Base-by-base conservation (phyloP, 2,888 invertebrate species). In the Plusia festucae region DNA sequence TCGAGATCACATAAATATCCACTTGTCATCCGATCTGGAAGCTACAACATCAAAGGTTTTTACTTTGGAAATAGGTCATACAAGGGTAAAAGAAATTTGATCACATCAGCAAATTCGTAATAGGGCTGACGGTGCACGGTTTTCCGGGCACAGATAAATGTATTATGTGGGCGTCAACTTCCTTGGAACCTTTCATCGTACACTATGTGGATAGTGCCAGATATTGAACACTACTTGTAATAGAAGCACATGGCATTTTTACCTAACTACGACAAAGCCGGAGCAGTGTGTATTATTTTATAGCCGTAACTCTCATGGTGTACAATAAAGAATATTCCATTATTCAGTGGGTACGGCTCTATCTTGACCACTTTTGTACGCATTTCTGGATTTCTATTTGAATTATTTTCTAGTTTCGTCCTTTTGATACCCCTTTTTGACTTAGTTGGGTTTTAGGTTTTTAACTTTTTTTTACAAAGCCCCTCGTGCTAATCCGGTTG, bases 31-130 rank as follows among this genome's bases (percentile, higher is more conserved):
- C n/a, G 40, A 40, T 34, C 15, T 13, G 34, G 34, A 40, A 40
- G 40, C 40, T 40, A n/a, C 13, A 34, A 34, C 34, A 34, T 34
- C 40, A 40, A 40, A 15, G 40, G 40, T 40, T 30, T 30, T 30
- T 40, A n/a, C 40, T n/a, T 40, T 6, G n/a, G 40, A 40, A 40
- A 40, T 40, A 40, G 40, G 40, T 40, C 40, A 40, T 40, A n/a
- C 1, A n/a, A n/a, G 34, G 40, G 40, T 30, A 30, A 40, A n/a
- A 40, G n/a, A 40, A 40, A 40, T 40, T 40, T 40, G 40, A 40
- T 40, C 40, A 40, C 40, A 40, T 40, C 40, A 40, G 40, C 40
- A 40, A 40, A n/a, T n/a, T 40, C 40, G 40, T 40, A n/a, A 40
- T 40, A 40, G 7, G 40, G n/a, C n/a, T 40, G 40, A n/a, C 40